A percentile compares a stretch with the other conserved stretches of the same genome.
phyloP scores from a whole-genome alignment of 2,797 vertebrate species.

The Ara ararauna region DNA sequence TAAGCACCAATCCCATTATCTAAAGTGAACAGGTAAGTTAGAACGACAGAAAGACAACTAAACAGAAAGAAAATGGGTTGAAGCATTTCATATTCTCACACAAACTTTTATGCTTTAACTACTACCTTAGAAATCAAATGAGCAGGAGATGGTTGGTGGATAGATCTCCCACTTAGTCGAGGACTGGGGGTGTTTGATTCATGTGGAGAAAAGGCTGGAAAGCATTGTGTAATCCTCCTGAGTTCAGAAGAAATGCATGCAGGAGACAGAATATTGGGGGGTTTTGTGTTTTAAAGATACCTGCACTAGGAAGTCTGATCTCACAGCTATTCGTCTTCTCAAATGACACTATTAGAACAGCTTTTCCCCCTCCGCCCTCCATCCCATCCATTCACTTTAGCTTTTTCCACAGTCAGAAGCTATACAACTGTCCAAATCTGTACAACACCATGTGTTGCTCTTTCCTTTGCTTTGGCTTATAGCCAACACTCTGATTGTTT shows the following conservation, averaged over 20 bases:
- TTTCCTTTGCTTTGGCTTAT: constrained; percentile 4
- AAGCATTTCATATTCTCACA: background rate
- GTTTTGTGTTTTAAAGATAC: background rate
- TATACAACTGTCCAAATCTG: background rate
- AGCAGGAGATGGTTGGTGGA: background rate
- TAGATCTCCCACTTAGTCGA: background rate
- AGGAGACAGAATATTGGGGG: background rate
- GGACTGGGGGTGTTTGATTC: background rate
- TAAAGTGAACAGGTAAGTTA: background rate
- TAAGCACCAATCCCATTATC: background rate
- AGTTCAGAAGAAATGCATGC: background rate
- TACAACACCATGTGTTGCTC: constrained; percentile 14
- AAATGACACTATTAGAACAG: background rate
- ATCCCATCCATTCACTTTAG: background rate
- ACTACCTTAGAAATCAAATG: background rate
- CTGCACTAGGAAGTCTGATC: background rate
- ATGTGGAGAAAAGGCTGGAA: background rate
- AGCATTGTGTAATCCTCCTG: background rate
- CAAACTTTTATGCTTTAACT: background rate
- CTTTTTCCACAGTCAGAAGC: too few species aligned
- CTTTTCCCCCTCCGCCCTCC: background rate
- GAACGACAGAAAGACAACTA: background rate
- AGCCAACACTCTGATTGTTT: constrained; percentile 44
- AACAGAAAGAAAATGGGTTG: background rate
- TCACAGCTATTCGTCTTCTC: background rate